A percentile compares a stretch with the other conserved stretches of the same genome.
Conservation (phyloP, 2,797 vertebrate species). For the Schizothorax lantsangensis region DNA sequence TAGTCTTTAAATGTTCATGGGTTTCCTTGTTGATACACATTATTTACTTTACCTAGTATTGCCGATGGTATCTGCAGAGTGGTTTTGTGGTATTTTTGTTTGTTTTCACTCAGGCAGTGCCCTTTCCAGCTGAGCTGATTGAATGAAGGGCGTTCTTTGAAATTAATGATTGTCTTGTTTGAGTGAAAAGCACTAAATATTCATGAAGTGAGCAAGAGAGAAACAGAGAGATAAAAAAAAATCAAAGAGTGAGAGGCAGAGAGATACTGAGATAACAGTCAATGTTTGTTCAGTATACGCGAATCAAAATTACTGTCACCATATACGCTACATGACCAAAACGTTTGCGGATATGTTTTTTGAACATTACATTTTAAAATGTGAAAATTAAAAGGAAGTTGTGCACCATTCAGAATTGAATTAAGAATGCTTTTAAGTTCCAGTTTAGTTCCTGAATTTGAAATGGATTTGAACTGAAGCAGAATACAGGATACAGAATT, state of each 20-base stretch:
- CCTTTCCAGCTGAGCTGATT: conserved; percentile 56
- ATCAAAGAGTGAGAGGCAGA: conserved; percentile 19
- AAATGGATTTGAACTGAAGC: not conserved
- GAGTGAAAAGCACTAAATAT: conserved; percentile 54
- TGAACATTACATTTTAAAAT: not conserved
- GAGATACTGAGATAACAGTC: conserved; percentile 20
- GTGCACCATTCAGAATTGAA: not conserved
- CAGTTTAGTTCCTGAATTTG: not conserved
- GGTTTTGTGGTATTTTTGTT: conserved; percentile 45
- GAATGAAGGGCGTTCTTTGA: conserved; percentile 53
- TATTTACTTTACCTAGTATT: conserved; percentile 25
- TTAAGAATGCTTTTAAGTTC: too few species aligned
- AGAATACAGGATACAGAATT: not conserved
- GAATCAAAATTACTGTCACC: not conserved
- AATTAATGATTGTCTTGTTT: conserved; percentile 59
- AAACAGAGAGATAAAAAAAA: conserved; percentile 25
- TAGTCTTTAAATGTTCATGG: not conserved
- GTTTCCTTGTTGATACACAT: conserved; percentile 33
- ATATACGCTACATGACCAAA: not conserved
- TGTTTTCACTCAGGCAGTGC: conserved; percentile 55
- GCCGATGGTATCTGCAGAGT: conserved; percentile 8
- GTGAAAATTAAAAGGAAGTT: not conserved
- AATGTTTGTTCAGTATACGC: conserved; percentile 6
- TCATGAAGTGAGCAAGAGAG: conserved; percentile 49
- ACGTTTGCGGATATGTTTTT: not conserved